Evolutionary conservation across 2,113 vertebrate species (phyloP).

Genomic region (Phrynosoma blainvillii): DNA sequence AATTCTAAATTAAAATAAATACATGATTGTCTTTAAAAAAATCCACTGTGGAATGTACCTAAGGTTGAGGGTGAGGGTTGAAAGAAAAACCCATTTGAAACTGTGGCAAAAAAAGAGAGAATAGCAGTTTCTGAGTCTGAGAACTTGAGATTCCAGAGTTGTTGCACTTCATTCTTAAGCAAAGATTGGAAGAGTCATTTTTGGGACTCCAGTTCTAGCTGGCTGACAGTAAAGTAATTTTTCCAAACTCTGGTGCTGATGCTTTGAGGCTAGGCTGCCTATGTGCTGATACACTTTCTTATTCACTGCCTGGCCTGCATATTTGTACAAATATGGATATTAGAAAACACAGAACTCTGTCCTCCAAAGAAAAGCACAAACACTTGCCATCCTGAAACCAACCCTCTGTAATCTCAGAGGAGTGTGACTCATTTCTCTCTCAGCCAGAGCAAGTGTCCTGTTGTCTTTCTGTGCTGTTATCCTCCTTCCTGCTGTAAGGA

Average conservation of each 20-base stretch:
- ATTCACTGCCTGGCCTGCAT: not conserved
- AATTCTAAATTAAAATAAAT: conserved; percentile 17
- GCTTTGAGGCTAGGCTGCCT: not conserved
- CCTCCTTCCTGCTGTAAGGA: too few relatives aligned
- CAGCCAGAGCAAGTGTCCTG: too few relatives aligned
- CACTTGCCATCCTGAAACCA: not conserved
- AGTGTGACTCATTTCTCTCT: not conserved
- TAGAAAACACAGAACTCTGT: not conserved
- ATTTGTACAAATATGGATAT: not conserved
- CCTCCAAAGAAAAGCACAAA: not conserved
- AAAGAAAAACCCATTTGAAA: not conserved
- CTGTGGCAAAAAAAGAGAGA: not conserved
- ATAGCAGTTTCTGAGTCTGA: not conserved
- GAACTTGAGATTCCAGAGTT: not conserved
- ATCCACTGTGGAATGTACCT: not conserved
- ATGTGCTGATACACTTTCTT: not conserved
- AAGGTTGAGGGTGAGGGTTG: not conserved
- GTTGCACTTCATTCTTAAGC: not conserved
- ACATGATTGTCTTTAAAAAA: not conserved
- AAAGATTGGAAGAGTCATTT: too few relatives aligned
- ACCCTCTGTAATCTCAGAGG: not conserved
- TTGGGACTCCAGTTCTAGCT: too few relatives aligned
- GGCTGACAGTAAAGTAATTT: too few relatives aligned
- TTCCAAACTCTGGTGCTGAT: not conserved
- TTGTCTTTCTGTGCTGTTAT: too few relatives aligned